A percentile compares a stretch with the other conserved stretches of the same genome.
phyloP scores from a whole-genome alignment of 2,797 vertebrate species.

The Myotis vivesi region DNA sequence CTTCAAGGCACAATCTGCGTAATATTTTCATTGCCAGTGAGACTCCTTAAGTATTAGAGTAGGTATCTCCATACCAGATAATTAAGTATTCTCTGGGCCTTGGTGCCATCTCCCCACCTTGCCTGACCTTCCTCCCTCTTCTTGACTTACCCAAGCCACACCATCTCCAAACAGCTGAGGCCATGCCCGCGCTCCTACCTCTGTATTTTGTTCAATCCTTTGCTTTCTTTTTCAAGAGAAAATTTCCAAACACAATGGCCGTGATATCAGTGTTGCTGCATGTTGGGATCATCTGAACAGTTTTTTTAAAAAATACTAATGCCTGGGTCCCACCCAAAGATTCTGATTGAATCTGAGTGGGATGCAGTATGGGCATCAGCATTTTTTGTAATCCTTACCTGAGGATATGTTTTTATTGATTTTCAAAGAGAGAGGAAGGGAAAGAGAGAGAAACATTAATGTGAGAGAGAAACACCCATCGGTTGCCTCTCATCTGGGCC shows the following conservation, averaged over 20 bases:
- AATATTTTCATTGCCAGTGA: constrained; percentile 43
- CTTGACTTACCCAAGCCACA: not conserved
- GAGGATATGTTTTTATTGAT: not conserved
- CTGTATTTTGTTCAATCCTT: not conserved
- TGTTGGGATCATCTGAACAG: not conserved
- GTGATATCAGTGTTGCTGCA: not conserved
- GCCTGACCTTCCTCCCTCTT: not conserved
- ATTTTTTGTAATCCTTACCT: not conserved
- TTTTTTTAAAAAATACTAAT: not conserved
- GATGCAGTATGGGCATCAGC: not conserved
- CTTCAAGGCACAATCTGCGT: constrained; percentile 21
- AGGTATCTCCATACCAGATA: not conserved
- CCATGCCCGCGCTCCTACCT: not conserved
- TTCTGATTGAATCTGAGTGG: not conserved
- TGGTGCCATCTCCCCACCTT: not conserved
- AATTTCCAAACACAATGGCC: not conserved
- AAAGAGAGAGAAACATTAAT: not conserved
- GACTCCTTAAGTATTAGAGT: not conserved
- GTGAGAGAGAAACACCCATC: not conserved
- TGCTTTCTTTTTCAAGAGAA: not conserved
- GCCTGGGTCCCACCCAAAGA: not conserved
- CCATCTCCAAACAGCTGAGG: not conserved
- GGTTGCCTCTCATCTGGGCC: not conserved
- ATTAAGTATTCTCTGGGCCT: not conserved
- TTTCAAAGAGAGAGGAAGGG: not conserved